Conservation (phyloP, 2,113 vertebrate species). For the Mungos mungo region DNA sequence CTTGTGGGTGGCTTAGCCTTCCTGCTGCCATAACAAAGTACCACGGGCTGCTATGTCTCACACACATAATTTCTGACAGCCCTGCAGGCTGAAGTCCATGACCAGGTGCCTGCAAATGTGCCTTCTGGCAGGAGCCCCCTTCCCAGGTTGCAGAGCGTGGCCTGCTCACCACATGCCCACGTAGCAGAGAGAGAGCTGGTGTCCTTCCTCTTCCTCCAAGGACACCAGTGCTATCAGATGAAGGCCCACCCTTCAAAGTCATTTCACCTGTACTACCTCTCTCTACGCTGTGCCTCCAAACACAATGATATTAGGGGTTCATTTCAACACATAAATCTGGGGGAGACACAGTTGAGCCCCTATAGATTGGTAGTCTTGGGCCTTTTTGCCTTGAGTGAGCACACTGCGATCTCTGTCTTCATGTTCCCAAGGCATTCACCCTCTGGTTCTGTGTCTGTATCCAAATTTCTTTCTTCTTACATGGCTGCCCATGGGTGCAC, state of each 20-base stretch:
- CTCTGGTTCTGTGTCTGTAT: background rate
- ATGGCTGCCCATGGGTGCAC: background rate
- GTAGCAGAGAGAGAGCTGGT: background rate
- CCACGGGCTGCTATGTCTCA: background rate
- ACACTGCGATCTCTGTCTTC: background rate
- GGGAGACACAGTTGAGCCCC: fast-evolving
- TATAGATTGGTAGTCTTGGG: fast-evolving
- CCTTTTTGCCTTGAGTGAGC: background rate
- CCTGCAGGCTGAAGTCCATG: background rate
- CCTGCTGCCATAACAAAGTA: background rate
- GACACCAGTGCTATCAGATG: background rate
- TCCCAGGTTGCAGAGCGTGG: background rate
- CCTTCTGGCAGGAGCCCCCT: background rate
- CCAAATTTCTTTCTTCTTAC: background rate
- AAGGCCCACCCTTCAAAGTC: background rate
- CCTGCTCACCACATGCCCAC: fast-evolving
- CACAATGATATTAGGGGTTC: background rate
- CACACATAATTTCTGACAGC: too few species aligned
- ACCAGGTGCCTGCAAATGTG: fast-evolving
- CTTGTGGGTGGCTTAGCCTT: too few species aligned
- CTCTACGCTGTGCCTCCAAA: background rate
- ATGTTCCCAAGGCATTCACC: fast-evolving
- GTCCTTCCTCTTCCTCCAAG: background rate
- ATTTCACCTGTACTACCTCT: background rate
- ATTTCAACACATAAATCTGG: too few species aligned